Percentiles rank a stretch among this genome's conserved stretches.
Evolutionary conservation across 2,797 vertebrate species (phyloP).

Genomic region (Acridotheres tristis): DNA sequence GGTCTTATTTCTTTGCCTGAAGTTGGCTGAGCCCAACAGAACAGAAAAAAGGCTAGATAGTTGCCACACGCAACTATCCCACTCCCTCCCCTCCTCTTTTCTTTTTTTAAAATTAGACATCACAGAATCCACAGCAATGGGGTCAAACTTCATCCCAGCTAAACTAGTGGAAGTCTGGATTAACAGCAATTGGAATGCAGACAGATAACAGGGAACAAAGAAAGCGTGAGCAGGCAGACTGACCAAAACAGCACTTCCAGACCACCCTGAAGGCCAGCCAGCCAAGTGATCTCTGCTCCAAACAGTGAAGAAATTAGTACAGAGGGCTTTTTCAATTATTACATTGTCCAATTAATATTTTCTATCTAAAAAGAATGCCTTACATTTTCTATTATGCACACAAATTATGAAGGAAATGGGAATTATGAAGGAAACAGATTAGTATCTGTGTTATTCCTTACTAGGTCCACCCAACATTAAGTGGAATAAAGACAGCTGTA

Average conservation of each 20-base stretch:
- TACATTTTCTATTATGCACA: background rate
- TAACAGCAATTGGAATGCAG: conserved; percentile 17
- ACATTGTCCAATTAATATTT: background rate
- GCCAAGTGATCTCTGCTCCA: background rate
- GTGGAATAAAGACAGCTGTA: background rate
- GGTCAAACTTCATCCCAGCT: background rate
- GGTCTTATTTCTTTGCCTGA: background rate
- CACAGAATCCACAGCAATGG: background rate
- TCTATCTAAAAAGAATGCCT: background rate
- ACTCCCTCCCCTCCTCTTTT: background rate
- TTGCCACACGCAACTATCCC: background rate
- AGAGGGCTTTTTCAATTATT: background rate
- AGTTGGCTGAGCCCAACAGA: background rate
- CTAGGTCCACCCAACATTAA: background rate
- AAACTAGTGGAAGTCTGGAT: background rate
- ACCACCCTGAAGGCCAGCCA: background rate
- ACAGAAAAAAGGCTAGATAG: background rate
- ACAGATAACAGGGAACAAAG: conserved; percentile 25
- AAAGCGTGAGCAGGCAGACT: background rate
- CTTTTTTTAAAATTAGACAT: background rate
- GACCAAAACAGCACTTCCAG: background rate
- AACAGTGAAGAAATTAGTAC: background rate
- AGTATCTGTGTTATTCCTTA: background rate
- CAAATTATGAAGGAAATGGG: background rate
- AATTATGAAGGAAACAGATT: background rate